phyloP scores from a whole-genome alignment of 2,888 invertebrate genomes.

The Orthosia cruda region DNA sequence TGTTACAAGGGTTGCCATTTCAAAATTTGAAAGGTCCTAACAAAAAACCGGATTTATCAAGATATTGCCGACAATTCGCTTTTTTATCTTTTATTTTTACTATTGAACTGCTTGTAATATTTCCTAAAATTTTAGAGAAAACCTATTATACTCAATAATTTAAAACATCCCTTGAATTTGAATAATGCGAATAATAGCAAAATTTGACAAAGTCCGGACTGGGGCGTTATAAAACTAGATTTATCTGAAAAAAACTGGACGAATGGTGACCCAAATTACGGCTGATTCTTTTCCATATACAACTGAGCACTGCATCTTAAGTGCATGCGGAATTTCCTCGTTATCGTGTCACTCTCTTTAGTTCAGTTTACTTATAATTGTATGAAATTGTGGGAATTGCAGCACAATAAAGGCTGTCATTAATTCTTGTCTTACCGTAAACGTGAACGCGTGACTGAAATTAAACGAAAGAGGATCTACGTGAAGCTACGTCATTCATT shows the following conservation, averaged over 20 bases:
- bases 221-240: no score
- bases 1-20: neutral
- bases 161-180: no score
- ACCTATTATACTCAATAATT: no score
- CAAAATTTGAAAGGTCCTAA: neutral
- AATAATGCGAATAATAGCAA: no score
- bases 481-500: conserved; percentile 19
- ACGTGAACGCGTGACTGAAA: conserved; percentile 1
- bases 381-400: conserved; percentile 32
- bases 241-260: neutral
- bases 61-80: no score
- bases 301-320: neutral
- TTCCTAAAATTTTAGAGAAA: no score
- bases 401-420: conserved; percentile 27
- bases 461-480: conserved; percentile 14
- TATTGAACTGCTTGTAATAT: no score
- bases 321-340: neutral
- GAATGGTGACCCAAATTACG: neutral
- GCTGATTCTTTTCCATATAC: neutral
- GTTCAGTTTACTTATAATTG: conserved; percentile 4
- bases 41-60: neutral
- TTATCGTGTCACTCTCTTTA: conserved; percentile 1
- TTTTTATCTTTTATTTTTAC: no score
- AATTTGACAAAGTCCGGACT: no score
- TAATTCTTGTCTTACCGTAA: conserved; percentile 8